These are phyloP conservation scores for Eulithis testata DNA, from an alignment of 2,888 invertebrate species.

Conservation along the genomic window DNA sequence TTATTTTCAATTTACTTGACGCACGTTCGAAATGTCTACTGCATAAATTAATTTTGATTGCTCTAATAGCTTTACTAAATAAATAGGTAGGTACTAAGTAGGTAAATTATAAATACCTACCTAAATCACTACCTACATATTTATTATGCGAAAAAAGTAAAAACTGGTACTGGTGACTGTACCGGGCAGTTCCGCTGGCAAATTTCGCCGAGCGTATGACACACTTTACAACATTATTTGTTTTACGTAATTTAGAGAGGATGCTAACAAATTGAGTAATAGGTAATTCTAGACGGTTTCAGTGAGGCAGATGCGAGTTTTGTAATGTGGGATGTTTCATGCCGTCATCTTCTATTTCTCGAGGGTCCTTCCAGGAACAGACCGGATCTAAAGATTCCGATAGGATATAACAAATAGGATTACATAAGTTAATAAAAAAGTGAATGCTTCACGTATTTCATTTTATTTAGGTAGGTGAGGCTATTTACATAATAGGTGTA, in stretches of 20 bases:
- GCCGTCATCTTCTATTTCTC: background rate
- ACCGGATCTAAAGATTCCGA: no score
- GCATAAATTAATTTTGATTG: no score
- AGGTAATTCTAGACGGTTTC: constrained; percentile 39
- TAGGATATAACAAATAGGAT: no score
- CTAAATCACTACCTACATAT: no score
- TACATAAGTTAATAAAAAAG: no score
- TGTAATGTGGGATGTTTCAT: constrained; percentile 8
- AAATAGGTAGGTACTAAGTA: background rate
- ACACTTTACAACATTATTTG: constrained; percentile 49
- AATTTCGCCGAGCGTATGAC: constrained; percentile 47
- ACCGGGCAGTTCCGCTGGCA: constrained; percentile 46
- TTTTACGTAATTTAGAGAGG: constrained; percentile 54
- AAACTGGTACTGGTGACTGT: constrained; percentile 27
- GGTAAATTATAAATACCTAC: no score
- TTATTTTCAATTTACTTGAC: no score
- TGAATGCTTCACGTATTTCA: no score
- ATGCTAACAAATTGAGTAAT: constrained; percentile 48
- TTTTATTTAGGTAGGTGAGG: no score
- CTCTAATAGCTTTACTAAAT: background rate
- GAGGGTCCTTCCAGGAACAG: no score
- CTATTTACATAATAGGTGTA: no score
- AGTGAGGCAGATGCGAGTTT: constrained; percentile 29
- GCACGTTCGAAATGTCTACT: no score
- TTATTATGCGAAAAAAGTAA: constrained; percentile 10